Evolutionary conservation across 2,797 vertebrate species (phyloP), one percentile per base, ranked within the genome.

Genomic region (Liparis tanakae): DNA sequence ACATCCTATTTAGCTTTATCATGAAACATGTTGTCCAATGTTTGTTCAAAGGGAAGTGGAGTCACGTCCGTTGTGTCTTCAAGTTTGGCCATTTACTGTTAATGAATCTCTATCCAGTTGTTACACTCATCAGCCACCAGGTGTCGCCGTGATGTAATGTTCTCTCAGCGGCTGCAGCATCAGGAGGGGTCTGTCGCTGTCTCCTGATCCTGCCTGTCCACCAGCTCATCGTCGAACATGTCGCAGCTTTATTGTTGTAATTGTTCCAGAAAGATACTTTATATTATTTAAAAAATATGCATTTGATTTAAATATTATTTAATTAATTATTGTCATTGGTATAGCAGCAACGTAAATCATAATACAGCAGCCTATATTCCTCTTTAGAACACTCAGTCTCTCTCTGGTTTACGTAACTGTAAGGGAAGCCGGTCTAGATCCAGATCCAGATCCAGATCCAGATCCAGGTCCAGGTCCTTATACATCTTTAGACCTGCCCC

Each of bases 141-240:
- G 46, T 86, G 86, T 71, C 78, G 17, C 30, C 58, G 7, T 69
- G 20, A 41, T n/a, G 54, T 61, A 1, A 58, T 36, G 7, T 60
- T 67, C 22, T 66, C 60, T 57, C 15, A 37, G 61, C 17, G 50
- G 54, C 6, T 48, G 41, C 5, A 39, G 15, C 13, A 13, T 56
- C 5, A 14, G 1, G 14, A 58, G 41, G 41, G 20, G 3, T 17
- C 50, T 44, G 20, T 61, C 10, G n/a, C 5, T 36, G 1, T 34
- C 54, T 20, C 13, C 0, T 1, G 9, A 14, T 59, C 18, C 54
- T 14, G 15, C 20, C 34, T 59, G 6, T 7, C 7, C 33, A 6
- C 17, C 20, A 22, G 50, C 10, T 53, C 6, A 22, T 64, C 18
- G 3, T 13, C 33, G 7, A 6, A 53, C 48, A 39, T 10, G 20